Percentiles rank a stretch among this genome's conserved stretches.
Conservation (phyloP, 1,140 invertebrate species). For the Plectus sambesii region DNA sequence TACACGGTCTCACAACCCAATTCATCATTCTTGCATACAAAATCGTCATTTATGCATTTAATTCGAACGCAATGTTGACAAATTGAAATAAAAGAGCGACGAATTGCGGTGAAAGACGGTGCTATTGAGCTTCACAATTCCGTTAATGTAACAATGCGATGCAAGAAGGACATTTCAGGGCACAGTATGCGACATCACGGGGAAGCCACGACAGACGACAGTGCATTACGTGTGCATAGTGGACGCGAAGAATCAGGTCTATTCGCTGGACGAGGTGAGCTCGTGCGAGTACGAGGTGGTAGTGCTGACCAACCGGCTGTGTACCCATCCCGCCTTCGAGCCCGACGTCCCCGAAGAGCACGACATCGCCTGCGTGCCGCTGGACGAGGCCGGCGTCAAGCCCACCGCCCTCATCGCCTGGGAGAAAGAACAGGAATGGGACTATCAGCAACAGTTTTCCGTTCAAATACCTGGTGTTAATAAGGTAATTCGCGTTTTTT, state of each 20-base stretch:
- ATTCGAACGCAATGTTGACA: too few relatives aligned
- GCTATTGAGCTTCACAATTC: too few relatives aligned
- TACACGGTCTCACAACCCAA: too few relatives aligned
- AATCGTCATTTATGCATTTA: too few relatives aligned
- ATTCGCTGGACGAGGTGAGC: slow-evolving; percentile 78
- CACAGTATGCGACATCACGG: slow-evolving; percentile 78
- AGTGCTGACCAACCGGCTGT: slow-evolving; percentile 70
- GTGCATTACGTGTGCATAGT: slow-evolving; percentile 49
- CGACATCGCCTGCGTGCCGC: slow-evolving; percentile 6
- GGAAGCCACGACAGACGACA: slow-evolving; percentile 63
- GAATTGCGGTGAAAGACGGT: too few relatives aligned
- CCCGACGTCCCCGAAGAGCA: not conserved
- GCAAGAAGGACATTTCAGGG: too few relatives aligned
- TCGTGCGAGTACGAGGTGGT: slow-evolving; percentile 88
- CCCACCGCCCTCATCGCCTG: slow-evolving; percentile 3
- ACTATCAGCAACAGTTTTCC: too few relatives aligned
- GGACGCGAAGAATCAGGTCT: slow-evolving; percentile 65
- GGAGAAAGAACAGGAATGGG: slow-evolving; percentile 6
- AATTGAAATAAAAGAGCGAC: too few relatives aligned
- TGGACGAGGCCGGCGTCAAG: slow-evolving; percentile 6
- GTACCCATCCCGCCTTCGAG: slow-evolving; percentile 75
- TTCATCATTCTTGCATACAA: too few relatives aligned
- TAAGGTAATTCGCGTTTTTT: too few relatives aligned
- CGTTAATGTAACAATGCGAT: too few relatives aligned
- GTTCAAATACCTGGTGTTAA: too few relatives aligned